Evolutionary conservation across 1,140 invertebrate species (phyloP).

Genomic region (Drosophila obscura): DNA sequence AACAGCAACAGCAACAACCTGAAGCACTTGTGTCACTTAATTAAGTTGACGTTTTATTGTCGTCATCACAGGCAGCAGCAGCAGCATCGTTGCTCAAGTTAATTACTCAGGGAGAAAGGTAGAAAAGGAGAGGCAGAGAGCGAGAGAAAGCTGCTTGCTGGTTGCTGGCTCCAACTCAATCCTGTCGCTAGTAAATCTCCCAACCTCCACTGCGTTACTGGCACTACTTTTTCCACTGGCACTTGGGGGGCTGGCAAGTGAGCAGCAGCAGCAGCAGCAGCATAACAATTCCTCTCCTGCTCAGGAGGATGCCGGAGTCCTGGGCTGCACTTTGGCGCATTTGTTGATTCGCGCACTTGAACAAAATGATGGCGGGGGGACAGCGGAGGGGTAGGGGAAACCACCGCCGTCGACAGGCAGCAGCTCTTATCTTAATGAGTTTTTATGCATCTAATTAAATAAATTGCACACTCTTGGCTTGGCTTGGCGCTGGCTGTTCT

Average conservation of each 20-base stretch:
- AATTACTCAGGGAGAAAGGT: slow-evolving; percentile 60
- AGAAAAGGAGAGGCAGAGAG: background rate
- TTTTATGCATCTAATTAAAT: slow-evolving; percentile 83
- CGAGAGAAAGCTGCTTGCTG: background rate
- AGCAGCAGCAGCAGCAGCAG: slow-evolving; percentile 15
- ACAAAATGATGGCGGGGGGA: slow-evolving; percentile 42
- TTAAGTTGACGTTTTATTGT: slow-evolving; percentile 78
- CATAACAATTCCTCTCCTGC: slow-evolving; percentile 70
- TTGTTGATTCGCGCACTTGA: slow-evolving; percentile 80
- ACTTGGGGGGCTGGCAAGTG: slow-evolving; percentile 53
- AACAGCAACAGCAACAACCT: slow-evolving; percentile 41
- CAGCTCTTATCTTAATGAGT: slow-evolving; percentile 82
- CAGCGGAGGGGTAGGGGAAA: background rate
- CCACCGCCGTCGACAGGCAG: slow-evolving; percentile 25
- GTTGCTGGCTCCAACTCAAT: slow-evolving; percentile 23
- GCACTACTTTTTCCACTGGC: slow-evolving; percentile 61
- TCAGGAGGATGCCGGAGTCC: slow-evolving; percentile 23
- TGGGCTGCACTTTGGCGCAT: slow-evolving; percentile 73
- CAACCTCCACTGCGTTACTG: slow-evolving; percentile 16
- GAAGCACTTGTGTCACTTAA: slow-evolving; percentile 79
- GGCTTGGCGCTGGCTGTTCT: background rate
- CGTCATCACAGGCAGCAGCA: slow-evolving; percentile 38
- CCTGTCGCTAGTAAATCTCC: slow-evolving; percentile 29
- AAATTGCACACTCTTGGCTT: slow-evolving; percentile 79
- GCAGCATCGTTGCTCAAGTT: slow-evolving; percentile 68